phyloP scores from a whole-genome alignment of 2,113 vertebrate species.

The Thamnaconus septentrionalis region DNA sequence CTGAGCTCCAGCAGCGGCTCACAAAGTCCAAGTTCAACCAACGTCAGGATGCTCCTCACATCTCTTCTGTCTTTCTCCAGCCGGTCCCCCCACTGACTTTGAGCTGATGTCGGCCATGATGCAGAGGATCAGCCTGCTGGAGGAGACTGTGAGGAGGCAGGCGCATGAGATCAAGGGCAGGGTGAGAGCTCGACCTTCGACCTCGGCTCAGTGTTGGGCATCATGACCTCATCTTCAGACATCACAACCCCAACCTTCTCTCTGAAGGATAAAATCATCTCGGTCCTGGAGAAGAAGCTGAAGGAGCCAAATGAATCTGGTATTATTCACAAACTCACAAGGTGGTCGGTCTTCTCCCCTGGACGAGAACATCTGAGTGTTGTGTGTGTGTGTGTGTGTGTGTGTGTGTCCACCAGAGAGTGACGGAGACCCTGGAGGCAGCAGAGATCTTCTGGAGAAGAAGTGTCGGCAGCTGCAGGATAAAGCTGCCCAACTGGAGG shows the following conservation, averaged over 20 bases:
- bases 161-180: slow-evolving; percentile 75
- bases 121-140: slow-evolving; percentile 77
- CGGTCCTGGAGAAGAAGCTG: slow-evolving; percentile 77
- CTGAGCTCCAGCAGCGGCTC: no score
- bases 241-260: neutral
- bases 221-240: neutral
- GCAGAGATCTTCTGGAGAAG: slow-evolving; percentile 64
- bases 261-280: slow-evolving; percentile 80
- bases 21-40: neutral
- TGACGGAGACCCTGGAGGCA: neutral
- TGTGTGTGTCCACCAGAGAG: slow-evolving; percentile 28
- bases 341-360: neutral
- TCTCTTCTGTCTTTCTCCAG: slow-evolving; percentile 47
- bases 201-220: neutral
- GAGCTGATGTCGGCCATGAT: slow-evolving; percentile 76
- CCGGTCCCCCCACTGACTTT: slow-evolving; percentile 33
- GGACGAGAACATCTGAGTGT: neutral
- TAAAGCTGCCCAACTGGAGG: slow-evolving; percentile 92
- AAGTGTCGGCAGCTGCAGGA: slow-evolving; percentile 79
- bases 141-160: slow-evolving; percentile 77
- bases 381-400: slow-evolving; percentile 8
- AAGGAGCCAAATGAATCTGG: slow-evolving; percentile 68
- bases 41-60: neutral
- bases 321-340: slow-evolving; percentile 31
- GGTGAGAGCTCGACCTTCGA: slow-evolving; percentile 64